Base-by-base conservation (phyloP, 2,888 invertebrate species). In the Tipula unca region DNA sequence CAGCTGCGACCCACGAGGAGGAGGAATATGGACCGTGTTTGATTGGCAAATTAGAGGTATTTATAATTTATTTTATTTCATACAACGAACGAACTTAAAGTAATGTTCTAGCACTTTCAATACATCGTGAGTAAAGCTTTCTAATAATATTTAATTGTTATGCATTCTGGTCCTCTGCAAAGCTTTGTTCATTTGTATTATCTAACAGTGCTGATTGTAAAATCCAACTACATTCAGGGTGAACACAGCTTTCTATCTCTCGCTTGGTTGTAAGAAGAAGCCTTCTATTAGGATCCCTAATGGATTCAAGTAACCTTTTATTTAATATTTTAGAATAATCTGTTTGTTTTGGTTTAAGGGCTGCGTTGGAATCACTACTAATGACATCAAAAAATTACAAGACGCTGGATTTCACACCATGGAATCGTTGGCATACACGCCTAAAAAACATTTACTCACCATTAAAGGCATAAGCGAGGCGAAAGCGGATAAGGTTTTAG, bases 391-490 rank as follows among this genome's bases (percentile, higher is more conserved):
- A 90, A 98, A 98, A 89, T 91, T 99, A 48, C 94, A 96, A 89
- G 98, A 98, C 89, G 96, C 96, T 17, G 99, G 99, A 0, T 98
- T 95, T 89, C 95, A 97, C 89, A 99, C 99, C 0, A 96, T 99
- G 0, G 99, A 99, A 89, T 94, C 99, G 0, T 94, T 99, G 13
- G 99, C 99, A 0, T 99, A 96, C 92, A 95, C 98, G 0, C 97
- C 99, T 0, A 98, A 97, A 89, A 99, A 99, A 90, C 94, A 94
- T 89, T 92, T 99, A 0, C 92, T 98, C 1, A 92, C 94, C 5
- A 96, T 98, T 82, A 98, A 98, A 91, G 99, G 99, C 0, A 97
- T 99, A 87, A 98, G 98, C 84, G 99, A 99, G 89, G 96, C 96
- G 0, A 99, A 99, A 91, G 99, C 98, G 13, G 99, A 99, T 87